phyloP scores from a whole-genome alignment of 2,797 vertebrate genomes.

The Sebastiscus tertius region DNA sequence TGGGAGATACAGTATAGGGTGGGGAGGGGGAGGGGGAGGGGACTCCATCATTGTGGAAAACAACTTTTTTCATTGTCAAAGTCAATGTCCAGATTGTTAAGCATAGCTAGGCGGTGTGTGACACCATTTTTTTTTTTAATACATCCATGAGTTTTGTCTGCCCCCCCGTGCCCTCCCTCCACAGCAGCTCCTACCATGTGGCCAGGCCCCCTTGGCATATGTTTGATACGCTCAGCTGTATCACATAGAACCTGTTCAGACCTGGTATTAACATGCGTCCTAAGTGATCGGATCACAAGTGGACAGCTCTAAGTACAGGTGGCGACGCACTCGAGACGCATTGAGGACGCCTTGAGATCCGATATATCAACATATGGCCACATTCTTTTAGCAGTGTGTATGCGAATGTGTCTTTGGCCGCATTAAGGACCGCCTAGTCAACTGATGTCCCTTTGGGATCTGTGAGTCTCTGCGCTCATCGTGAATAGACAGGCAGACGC shows the following conservation, averaged over 20 bases:
- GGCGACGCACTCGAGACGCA: too few species aligned
- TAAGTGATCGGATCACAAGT: too few species aligned
- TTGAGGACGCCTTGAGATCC: too few species aligned
- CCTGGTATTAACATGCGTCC: too few species aligned
- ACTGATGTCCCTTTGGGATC: too few species aligned
- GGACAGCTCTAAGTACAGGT: too few species aligned
- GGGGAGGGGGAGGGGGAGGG: constrained; percentile 75
- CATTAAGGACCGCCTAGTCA: too few species aligned
- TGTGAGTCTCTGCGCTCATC: too few species aligned
- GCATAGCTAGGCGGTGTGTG: constrained; percentile 48
- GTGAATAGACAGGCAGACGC: too few species aligned
- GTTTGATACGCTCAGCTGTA: constrained; percentile 47
- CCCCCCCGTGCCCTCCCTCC: constrained; percentile 71
- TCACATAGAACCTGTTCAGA: background rate
- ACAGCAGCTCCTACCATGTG: constrained; percentile 69
- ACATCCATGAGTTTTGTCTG: constrained; percentile 54
- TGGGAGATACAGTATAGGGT: constrained; percentile 85
- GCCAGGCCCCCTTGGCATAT: constrained; percentile 53
- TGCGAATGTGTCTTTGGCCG: too few species aligned
- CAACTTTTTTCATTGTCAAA: constrained; percentile 76
- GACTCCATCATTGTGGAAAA: constrained; percentile 85
- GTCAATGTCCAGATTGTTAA: constrained; percentile 76
- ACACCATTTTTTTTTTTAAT: constrained; percentile 41
- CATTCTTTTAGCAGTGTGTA: too few species aligned
- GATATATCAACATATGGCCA: too few species aligned